Evolutionary conservation across 2,888 invertebrate species (phyloP).

Genomic region (Muschampia staudingeri): DNA sequence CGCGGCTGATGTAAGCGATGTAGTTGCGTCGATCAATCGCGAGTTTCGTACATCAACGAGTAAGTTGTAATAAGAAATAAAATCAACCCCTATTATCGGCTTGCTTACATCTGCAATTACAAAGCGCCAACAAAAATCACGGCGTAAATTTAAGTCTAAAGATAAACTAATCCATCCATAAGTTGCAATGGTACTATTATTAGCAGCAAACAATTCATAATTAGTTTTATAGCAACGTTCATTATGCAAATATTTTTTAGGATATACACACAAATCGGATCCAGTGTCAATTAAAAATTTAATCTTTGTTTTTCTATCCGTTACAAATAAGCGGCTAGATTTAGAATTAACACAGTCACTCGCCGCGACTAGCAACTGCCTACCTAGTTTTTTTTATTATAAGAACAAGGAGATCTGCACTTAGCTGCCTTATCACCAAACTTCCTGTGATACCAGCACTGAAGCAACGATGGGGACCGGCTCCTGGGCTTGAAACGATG

Average conservation of each 20-base stretch:
- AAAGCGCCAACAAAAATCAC: constrained; percentile 12
- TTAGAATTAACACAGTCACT: constrained; percentile 58
- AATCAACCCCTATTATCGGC: constrained; percentile 16
- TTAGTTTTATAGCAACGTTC: not conserved
- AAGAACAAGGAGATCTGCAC: constrained; percentile 10
- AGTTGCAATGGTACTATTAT: not conserved
- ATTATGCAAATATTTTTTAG: constrained; percentile 39
- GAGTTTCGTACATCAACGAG: not conserved
- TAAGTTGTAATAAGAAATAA: not conserved
- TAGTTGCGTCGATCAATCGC: not conserved
- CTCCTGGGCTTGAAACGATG: not conserved
- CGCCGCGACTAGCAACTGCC: constrained; percentile 66
- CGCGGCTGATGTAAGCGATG: not conserved
- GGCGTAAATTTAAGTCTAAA: not conserved
- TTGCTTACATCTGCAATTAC: constrained; percentile 15
- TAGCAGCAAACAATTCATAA: not conserved
- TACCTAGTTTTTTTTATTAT: constrained; percentile 14
- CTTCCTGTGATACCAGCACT: constrained; percentile 17
- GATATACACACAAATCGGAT: constrained; percentile 63
- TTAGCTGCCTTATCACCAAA: constrained; percentile 13
- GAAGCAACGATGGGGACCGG: not conserved
- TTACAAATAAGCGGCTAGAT: constrained; percentile 69
- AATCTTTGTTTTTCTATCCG: constrained; percentile 63
- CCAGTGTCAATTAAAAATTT: constrained; percentile 66
- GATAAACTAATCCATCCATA: not conserved